Conservation (phyloP, 2,797 vertebrate species). For the Pteronotus mesoamericanus region DNA sequence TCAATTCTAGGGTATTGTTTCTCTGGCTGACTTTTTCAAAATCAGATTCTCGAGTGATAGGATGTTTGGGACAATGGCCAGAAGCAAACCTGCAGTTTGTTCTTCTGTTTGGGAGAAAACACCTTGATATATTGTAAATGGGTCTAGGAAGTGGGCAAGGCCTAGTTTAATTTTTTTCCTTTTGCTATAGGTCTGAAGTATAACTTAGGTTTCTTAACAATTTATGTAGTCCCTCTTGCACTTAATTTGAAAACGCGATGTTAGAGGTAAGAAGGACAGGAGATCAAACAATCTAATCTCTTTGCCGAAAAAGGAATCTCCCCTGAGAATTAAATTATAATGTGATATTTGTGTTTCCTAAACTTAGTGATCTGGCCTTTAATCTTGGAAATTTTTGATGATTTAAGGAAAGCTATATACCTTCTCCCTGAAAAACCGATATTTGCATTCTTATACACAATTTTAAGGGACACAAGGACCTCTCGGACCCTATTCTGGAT, state of each 20-base stretch:
- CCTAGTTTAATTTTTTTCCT: not conserved
- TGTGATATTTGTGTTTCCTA: not conserved
- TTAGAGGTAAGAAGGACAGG: not conserved
- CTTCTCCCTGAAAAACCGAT: not conserved
- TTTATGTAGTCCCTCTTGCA: not conserved
- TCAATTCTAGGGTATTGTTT: not conserved
- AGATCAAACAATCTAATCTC: not conserved
- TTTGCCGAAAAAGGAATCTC: not conserved
- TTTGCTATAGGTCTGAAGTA: not conserved
- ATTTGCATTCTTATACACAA: not conserved
- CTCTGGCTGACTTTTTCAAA: not conserved
- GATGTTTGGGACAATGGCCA: not conserved
- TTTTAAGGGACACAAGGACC: not conserved
- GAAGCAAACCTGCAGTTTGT: not conserved
- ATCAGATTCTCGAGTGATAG: not conserved
- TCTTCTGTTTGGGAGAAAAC: not conserved
- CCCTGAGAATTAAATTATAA: not conserved
- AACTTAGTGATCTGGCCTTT: not conserved
- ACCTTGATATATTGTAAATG: not conserved
- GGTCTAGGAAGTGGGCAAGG: not conserved
- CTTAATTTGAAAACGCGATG: constrained; percentile 3
- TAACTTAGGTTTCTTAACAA: not conserved
- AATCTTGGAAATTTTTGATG: not conserved
- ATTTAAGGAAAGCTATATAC: not conserved
- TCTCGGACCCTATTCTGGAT: not conserved